These are phyloP conservation scores for Rhagonycha lutea DNA, from an alignment of 2,888 invertebrate species.

Conservation along the genomic window DNA sequence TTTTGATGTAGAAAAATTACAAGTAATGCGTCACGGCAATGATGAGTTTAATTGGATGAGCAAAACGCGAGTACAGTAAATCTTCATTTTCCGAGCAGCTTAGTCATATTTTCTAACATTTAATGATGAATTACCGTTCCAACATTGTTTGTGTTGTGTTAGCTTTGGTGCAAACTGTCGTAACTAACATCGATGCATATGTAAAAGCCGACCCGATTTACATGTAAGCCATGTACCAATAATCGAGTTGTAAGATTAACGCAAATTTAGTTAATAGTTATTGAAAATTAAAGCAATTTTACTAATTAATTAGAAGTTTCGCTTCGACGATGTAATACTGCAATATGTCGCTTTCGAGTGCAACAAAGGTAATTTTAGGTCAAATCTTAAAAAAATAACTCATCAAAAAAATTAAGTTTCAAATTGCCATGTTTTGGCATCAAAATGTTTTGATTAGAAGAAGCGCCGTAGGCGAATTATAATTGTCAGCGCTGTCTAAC, in stretches of 20 bases:
- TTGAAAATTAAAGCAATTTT: background rate
- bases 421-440: too few relatives aligned
- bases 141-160: constrained; percentile 34
- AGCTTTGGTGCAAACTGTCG: constrained; percentile 29
- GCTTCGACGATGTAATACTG: background rate
- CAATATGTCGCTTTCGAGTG: background rate
- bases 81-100: constrained; percentile 34
- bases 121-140: constrained; percentile 36
- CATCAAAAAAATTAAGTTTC: too few relatives aligned
- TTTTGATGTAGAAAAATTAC: constrained; percentile 26
- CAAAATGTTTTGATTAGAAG: too few relatives aligned
- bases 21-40: constrained; percentile 30
- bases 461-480: too few relatives aligned
- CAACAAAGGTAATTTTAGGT: too few relatives aligned
- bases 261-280: background rate
- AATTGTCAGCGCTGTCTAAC: too few relatives aligned
- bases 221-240: background rate
- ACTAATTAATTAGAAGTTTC: background rate
- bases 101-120: constrained; percentile 29
- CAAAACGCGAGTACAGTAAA: constrained; percentile 35
- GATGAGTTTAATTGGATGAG: constrained; percentile 35
- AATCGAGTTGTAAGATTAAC: background rate
- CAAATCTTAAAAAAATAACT: too few relatives aligned
- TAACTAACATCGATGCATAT: constrained; percentile 14
- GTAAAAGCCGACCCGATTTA: constrained; percentile 8